Evolutionary conservation across 2,888 invertebrate species (phyloP), one percentile per base, ranked within the genome.

Genomic region (Zonitis immaculata): DNA sequence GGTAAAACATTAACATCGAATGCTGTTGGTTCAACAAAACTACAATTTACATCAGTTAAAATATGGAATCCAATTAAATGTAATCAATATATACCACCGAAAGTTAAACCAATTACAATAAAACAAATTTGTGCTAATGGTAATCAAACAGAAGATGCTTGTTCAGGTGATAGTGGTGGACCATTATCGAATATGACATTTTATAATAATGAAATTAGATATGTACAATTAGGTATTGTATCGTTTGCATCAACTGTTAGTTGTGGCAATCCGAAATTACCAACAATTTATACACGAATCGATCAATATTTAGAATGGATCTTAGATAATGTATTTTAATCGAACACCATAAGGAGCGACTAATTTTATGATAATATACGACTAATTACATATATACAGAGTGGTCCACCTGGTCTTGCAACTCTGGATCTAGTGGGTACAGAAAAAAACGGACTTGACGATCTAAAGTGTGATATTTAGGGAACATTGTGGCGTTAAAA

Each of bases 231-330:
- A 35, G 80, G 79, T 25, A 68, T 80, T 32, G 79, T 81, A 1
- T 81, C 80, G 0, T 79, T 79, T 62, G 80, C 80, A 27, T 71
- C 76, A 5, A 65, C 65, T 39, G 18, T 57, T 11, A 84, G 76
- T 57, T 77, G 77, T 57, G 79, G 78, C 42, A 70, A 72, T 6
- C 75, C 77, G 18, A 81, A 80, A 6, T 81, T 82, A 76, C 88
- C 88, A 0, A 87, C 84, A 0, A 82, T 89, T 4, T 88, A 88
- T 69, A 87, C 87, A 0, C 78, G 80, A 35, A 80, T 88, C 1
- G 74, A 82, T 0, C 73, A 78, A 11, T 88, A 83, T 67, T 68
- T 84, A 28, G 77, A 82, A 52, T 88, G 88, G 88, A 85, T 88
- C 63, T 65, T 82, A 35, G 73, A 78, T 14, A 76, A 74, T 73